Percentiles rank a stretch among this genome's conserved stretches.
Evolutionary conservation across 1,140 invertebrate species (phyloP).

Genomic region (Tetraneura akinire): DNA sequence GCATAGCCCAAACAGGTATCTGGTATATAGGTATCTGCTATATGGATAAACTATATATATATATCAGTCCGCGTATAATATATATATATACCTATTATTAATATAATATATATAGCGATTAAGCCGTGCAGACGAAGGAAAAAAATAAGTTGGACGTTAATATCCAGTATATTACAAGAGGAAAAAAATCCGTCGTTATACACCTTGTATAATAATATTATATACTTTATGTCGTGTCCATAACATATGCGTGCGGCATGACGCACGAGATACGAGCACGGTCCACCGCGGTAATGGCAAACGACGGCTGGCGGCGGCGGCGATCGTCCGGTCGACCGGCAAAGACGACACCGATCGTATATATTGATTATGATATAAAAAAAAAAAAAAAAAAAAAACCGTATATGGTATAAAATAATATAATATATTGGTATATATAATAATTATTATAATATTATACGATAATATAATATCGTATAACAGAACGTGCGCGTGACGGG

Average conservation of each 20-base stretch:
- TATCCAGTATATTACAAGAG: background rate
- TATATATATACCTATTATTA: background rate
- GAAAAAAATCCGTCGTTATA: conserved; percentile 2
- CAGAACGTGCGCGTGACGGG: background rate
- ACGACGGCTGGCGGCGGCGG: background rate
- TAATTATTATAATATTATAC: no score
- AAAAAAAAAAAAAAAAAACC: no score
- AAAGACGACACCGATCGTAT: conserved; percentile 39
- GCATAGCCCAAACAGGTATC: no score
- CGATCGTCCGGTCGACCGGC: background rate
- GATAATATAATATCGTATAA: conserved; percentile 43
- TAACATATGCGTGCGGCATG: background rate
- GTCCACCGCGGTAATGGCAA: conserved; percentile 37
- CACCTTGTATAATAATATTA: no score
- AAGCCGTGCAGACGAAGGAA: background rate
- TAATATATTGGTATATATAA: no score
- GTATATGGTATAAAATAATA: no score
- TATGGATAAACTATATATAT: no score
- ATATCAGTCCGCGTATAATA: no score
- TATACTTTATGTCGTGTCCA: background rate
- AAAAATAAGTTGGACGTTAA: background rate
- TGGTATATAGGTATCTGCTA: no score
- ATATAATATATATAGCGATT: background rate
- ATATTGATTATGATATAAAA: no score
- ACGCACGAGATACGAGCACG: background rate